phyloP scores from a whole-genome alignment of 2,797 vertebrate species.

The Labeo calbasu region DNA sequence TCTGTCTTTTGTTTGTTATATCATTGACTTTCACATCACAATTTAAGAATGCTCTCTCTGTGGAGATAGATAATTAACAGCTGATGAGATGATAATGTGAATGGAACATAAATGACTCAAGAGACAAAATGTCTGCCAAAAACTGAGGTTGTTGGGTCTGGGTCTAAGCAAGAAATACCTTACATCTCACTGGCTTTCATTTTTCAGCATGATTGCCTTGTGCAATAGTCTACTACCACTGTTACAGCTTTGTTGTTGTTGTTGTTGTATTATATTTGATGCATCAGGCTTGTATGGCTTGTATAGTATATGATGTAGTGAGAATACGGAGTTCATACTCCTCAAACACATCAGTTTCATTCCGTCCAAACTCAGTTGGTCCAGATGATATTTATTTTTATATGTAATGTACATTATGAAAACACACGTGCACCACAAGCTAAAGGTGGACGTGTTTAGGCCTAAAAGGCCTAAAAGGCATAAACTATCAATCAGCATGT shows the following conservation, averaged over 20 bases:
- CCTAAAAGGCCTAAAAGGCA: background rate
- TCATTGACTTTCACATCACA: too few relatives aligned
- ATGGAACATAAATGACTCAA: background rate
- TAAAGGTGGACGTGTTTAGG: background rate
- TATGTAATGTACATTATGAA: background rate
- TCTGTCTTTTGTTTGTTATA: too few relatives aligned
- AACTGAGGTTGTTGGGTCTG: background rate
- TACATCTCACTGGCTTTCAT: too few relatives aligned
- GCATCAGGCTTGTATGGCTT: background rate
- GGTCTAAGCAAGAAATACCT: background rate
- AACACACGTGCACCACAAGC: background rate
- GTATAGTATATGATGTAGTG: background rate
- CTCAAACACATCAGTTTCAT: background rate
- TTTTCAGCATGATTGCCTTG: too few relatives aligned
- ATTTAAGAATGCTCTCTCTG: too few relatives aligned
- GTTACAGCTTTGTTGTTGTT: too few relatives aligned
- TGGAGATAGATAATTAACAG: background rate
- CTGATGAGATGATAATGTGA: too few relatives aligned
- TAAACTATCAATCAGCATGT: background rate
- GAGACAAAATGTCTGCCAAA: background rate
- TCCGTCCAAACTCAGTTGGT: background rate
- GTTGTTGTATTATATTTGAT: background rate
- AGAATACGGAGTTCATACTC: background rate
- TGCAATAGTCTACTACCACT: too few relatives aligned
- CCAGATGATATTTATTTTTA: background rate